phyloP scores from a whole-genome alignment of 2,113 vertebrate genomes.

The Tringa solitaria region DNA sequence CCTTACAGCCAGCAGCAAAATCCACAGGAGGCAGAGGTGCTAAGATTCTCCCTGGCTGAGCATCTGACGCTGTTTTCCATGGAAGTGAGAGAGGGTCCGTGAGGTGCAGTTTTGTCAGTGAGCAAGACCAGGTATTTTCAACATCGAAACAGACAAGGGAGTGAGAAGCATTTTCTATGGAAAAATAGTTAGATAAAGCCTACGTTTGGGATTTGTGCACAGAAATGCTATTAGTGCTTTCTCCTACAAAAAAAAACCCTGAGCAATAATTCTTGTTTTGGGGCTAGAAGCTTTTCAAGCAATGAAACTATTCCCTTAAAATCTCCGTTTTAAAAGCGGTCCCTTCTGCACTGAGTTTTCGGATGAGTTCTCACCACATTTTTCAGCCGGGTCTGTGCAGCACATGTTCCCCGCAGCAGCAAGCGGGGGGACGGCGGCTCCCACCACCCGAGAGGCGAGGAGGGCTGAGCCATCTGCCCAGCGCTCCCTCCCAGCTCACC shows the following conservation, averaged over 20 bases:
- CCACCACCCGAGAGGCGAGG: background rate
- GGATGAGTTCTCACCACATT: background rate
- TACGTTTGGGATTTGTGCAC: background rate
- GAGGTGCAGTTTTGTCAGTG: background rate
- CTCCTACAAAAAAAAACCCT: background rate
- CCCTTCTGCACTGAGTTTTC: background rate
- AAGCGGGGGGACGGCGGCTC: background rate
- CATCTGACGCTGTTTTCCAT: background rate
- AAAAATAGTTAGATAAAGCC: background rate
- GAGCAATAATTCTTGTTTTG: background rate
- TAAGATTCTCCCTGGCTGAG: background rate
- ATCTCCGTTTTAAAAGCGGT: background rate
- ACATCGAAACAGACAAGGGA: background rate
- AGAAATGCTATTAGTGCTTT: background rate
- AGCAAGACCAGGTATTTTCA: background rate
- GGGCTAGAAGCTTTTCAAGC: background rate
- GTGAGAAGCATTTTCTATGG: background rate
- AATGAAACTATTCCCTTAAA: constrained; percentile 7
- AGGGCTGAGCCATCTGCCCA: background rate
- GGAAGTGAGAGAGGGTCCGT: background rate
- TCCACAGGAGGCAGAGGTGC: background rate
- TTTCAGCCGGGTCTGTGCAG: constrained; percentile 9
- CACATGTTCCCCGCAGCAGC: background rate
- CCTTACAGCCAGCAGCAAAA: background rate
- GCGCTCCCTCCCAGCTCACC: background rate